Conservation (phyloP, 2,888 invertebrate genomes). For the Drosophila buzzatii region DNA sequence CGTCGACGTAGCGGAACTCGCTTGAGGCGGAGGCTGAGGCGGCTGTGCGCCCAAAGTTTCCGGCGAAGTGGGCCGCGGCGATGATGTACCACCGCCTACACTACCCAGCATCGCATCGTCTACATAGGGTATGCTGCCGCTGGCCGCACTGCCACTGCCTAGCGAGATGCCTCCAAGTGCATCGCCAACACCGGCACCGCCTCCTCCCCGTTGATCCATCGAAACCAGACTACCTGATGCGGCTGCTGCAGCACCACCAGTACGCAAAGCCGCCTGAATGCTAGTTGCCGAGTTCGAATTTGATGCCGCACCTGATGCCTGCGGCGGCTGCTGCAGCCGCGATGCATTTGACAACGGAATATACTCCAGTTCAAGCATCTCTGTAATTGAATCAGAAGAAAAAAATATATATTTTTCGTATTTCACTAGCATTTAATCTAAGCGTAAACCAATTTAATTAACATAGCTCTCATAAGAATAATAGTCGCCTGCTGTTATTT, state of each 20-base stretch:
- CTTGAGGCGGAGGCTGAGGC: conserved; percentile 37
- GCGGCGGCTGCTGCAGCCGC: conserved; percentile 71
- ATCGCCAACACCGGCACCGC: conserved; percentile 35
- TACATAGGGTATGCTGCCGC: conserved; percentile 74
- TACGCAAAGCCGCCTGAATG: conserved; percentile 76
- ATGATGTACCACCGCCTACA: conserved; percentile 51
- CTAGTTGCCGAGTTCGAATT: conserved; percentile 83
- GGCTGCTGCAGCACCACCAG: conserved; percentile 50
- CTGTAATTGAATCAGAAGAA: conserved; percentile 46
- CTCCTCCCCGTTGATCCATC: conserved; percentile 71
- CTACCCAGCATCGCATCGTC: conserved; percentile 69
- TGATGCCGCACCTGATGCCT: conserved; percentile 65
- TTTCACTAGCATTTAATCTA: no score
- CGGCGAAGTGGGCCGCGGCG: conserved; percentile 79
- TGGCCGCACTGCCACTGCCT: conserved; percentile 75
- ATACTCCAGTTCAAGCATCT: conserved; percentile 84
- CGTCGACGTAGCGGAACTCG: conserved; percentile 50
- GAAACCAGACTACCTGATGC: conserved; percentile 60
- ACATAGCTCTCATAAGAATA: background rate
- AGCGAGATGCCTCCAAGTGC: conserved; percentile 61
- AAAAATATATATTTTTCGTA: no score
- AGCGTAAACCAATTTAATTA: background rate
- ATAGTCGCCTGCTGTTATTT: background rate
- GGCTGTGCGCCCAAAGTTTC: conserved; percentile 60
- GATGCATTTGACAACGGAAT: conserved; percentile 77